Conservation (phyloP, 2,797 vertebrate genomes). For the Sandelia bainsii region DNA sequence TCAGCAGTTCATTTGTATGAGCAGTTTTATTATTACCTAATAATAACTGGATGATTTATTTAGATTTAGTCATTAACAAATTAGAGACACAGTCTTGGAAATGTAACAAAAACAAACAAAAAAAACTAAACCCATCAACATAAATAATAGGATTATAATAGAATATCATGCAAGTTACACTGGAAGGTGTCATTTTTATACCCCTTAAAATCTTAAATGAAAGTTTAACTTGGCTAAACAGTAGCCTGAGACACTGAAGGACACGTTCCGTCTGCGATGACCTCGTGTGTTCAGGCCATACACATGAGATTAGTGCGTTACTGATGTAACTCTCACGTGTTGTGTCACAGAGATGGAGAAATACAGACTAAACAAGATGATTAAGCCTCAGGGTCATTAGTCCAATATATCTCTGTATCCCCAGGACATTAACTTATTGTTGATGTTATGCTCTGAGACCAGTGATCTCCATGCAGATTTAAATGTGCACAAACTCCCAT, state of each 20-base stretch:
- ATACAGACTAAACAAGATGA: conserved; percentile 65
- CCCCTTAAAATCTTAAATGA: neutral
- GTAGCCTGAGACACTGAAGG: neutral
- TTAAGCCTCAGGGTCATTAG: conserved; percentile 70
- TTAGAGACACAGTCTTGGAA: neutral
- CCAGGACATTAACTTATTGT: conserved; percentile 54
- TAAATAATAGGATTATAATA: no score
- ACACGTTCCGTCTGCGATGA: conserved; percentile 7
- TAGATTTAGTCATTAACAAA: neutral
- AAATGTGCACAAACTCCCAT: conserved; percentile 22
- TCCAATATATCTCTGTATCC: conserved; percentile 49
- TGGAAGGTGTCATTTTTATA: neutral
- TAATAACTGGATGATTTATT: no score
- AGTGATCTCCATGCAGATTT: conserved; percentile 14
- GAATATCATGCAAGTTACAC: neutral
- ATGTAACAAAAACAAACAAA: no score
- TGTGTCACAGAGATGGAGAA: conserved; percentile 28
- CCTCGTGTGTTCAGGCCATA: neutral
- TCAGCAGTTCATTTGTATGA: no score
- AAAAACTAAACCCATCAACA: no score
- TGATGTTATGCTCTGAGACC: conserved; percentile 43
- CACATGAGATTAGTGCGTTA: conserved; percentile 20
- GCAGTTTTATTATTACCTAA: no score
- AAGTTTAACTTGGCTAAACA: conserved; percentile 7
- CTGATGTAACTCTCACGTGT: conserved; percentile 37